Base-by-base conservation (phyloP, 2,797 vertebrate species). In the Merluccius polli region DNA sequence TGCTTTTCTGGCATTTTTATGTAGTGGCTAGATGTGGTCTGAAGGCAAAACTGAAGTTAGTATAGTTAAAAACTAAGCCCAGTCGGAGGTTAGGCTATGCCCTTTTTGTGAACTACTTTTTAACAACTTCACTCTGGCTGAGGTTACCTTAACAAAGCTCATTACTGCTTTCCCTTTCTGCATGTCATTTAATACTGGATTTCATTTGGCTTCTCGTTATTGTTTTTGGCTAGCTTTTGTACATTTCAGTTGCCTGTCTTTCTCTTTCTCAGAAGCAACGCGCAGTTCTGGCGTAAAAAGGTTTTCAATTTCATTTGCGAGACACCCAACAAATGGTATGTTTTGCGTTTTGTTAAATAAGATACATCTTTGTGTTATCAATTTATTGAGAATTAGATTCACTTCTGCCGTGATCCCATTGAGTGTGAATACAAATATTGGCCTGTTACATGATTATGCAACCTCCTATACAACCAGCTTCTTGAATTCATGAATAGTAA, bases 251-350 rank as follows among this genome's bases (percentile, higher is more conserved):
- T 94, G 91, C 95, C 94, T 96, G 93, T 97, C 94, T 96, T 95
- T 97, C 95, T 97, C 95, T 96, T 95, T 96, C 96, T 96, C 92
- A 97, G 96, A 97, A 94, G 91, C 95, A 93, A 95, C 95, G 91
- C 95, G 94, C 88, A 95, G 95, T 94, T 95, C 95, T 95, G 95
- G 95, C 95, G 95, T 95, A 93, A 97, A 97, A 96, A 95, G 96
- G 89, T 97, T 97, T 97, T 97, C 96, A 96, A 95, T 97, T 95
- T 96, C 96, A 95, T 97, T 96, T 96, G 96, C 95, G 94, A 95
- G 95, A 95, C 95, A 96, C 94, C 96, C 96, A 94, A 96, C 95
- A 94, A 97, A 97, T 97, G 96, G 96, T 97, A 97, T 92, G 96
- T 97, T 95, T 95, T 92, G 90, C 95, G 95, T 70, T 96, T 38